phyloP scores from a whole-genome alignment of 1,140 invertebrate species.

The Brachionus rotundiformis region DNA sequence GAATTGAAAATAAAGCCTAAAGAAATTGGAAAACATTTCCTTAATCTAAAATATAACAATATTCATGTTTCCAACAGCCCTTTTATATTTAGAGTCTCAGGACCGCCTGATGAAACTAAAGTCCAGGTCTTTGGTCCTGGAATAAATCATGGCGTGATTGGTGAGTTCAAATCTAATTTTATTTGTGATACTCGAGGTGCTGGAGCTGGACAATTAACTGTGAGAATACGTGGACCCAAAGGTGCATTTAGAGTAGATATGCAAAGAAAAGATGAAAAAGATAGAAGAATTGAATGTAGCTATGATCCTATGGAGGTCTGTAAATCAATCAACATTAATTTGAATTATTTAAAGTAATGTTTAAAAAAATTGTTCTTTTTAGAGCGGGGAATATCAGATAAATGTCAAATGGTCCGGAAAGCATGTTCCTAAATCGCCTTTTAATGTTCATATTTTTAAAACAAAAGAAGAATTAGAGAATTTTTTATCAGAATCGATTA shows the following conservation, averaged over 20 bases:
- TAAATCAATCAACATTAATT: too few relatives aligned
- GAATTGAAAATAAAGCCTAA: slow-evolving; percentile 90
- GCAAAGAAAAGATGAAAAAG: slow-evolving; percentile 96
- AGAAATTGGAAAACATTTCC: slow-evolving; percentile 84
- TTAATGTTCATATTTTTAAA: slow-evolving; percentile 89
- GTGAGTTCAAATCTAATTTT: slow-evolving; percentile 91
- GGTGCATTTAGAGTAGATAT: slow-evolving; percentile 97
- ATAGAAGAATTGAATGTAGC: slow-evolving; percentile 94
- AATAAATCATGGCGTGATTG: slow-evolving; percentile 90
- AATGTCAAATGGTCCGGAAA: slow-evolving; percentile 98
- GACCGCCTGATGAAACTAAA: slow-evolving; percentile 86
- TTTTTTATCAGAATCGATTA: background rate
- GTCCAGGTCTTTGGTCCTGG: slow-evolving; percentile 79
- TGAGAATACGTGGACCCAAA: slow-evolving; percentile 94
- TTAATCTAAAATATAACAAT: slow-evolving; percentile 67
- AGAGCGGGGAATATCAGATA: slow-evolving; percentile 85
- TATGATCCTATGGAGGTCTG: slow-evolving; percentile 90
- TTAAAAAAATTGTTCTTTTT: background rate
- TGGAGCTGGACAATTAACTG: slow-evolving; percentile 82
- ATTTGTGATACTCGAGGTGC: slow-evolving; percentile 96
- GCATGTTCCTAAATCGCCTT: slow-evolving; percentile 88
- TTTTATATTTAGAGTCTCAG: slow-evolving; percentile 75
- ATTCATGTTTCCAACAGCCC: slow-evolving; percentile 10
- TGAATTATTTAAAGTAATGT: background rate
- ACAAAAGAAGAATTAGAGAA: slow-evolving; percentile 37